A percentile compares a stretch with the other conserved stretches of the same genome.
Evolutionary conservation across 2,113 vertebrate genomes (phyloP).

Genomic region (Pseudorhombus dupliciocellatus): DNA sequence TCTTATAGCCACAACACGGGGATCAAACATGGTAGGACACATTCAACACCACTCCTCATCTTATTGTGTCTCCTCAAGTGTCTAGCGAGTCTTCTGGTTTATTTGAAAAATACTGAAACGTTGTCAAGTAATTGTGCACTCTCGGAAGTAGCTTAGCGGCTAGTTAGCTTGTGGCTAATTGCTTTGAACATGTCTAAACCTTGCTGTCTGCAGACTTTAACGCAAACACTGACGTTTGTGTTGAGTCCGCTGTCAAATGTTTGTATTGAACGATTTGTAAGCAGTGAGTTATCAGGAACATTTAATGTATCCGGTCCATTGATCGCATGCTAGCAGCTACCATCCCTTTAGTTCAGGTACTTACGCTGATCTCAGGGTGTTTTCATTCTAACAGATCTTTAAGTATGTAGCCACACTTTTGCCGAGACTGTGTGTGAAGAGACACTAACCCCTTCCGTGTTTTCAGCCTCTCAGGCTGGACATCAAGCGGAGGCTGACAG

Average conservation of each 20-base stretch:
- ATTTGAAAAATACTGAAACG: neutral
- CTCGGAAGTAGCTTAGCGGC: conserved; percentile 47
- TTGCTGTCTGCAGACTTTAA: neutral
- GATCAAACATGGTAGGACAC: conserved; percentile 76
- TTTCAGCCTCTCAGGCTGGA: conserved; percentile 95
- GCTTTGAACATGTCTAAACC: neutral
- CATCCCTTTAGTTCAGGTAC: neutral
- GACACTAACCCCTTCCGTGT: neutral
- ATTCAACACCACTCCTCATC: accelerated
- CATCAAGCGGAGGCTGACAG: conserved; percentile 96
- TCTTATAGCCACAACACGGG: conserved; percentile 43
- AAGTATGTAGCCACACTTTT: neutral
- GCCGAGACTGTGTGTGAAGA: neutral
- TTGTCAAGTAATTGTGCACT: conserved; percentile 24
- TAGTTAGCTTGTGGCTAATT: conserved; percentile 34
- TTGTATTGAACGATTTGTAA: accelerated
- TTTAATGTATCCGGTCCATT: neutral
- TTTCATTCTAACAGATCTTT: neutral
- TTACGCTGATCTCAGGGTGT: neutral
- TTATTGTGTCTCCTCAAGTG: neutral
- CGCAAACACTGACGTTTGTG: neutral
- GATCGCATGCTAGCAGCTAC: conserved; percentile 33
- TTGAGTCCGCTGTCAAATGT: neutral
- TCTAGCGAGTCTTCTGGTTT: neutral
- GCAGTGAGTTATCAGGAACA: neutral